phyloP scores from a whole-genome alignment of 2,113 vertebrate species.

The Xenopus laevis region DNA sequence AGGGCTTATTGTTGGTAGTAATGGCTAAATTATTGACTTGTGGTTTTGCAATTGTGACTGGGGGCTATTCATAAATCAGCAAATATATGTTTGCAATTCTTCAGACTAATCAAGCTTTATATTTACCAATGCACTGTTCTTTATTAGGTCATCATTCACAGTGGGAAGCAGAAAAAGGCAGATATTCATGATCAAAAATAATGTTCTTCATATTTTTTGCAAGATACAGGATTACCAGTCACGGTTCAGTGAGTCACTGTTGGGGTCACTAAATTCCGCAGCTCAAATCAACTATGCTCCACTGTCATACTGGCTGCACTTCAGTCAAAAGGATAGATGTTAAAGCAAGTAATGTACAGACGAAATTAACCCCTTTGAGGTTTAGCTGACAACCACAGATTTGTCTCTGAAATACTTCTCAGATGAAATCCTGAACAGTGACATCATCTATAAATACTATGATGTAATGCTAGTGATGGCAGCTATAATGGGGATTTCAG shows the following conservation, averaged over 20 bases:
- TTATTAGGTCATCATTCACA: constrained; percentile 12
- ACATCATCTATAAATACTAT: constrained; percentile 17
- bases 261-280: neutral
- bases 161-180: neutral
- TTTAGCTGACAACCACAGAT: neutral
- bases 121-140: constrained; percentile 18
- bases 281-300: neutral
- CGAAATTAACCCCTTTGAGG: constrained; percentile 7
- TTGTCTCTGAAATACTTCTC: constrained; percentile 14
- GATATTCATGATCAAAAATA: constrained; percentile 1
- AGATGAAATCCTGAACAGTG: constrained; percentile 9
- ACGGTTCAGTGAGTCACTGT: neutral
- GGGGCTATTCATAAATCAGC: constrained; percentile 41
- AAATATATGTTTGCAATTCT: constrained; percentile 35
- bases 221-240: constrained; percentile 4
- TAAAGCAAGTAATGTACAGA: neutral
- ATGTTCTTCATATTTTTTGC: neutral
- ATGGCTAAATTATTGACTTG: constrained; percentile 46
- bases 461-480: neutral
- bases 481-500: neutral
- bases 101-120: constrained; percentile 29
- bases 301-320: constrained; percentile 9
- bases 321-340: neutral
- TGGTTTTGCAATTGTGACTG: constrained; percentile 42
- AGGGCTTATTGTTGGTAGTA: constrained; percentile 45